Percentiles rank a stretch among this genome's conserved stretches.
Conservation (phyloP, 2,113 vertebrate genomes). For the human (Homo sapiens) region DNA sequence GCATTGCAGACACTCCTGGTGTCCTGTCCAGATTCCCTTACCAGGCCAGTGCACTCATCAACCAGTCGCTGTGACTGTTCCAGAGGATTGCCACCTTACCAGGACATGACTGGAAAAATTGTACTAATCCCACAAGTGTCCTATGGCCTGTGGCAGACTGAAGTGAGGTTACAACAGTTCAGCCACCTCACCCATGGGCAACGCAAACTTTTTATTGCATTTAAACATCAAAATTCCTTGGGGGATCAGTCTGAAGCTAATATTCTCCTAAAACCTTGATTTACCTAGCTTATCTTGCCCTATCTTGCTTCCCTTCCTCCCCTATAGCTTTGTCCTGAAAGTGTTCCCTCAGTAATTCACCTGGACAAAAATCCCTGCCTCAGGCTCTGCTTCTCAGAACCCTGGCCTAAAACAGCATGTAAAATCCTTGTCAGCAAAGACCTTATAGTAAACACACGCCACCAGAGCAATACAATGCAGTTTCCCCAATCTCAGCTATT, state of each 20-base stretch:
- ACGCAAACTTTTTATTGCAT: background rate
- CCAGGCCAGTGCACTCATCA: too few species aligned
- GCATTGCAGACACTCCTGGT: background rate
- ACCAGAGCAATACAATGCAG: too few species aligned
- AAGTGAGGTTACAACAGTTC: background rate
- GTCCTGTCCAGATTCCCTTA: too few species aligned
- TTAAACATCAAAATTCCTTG: background rate
- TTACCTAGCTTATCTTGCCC: background rate
- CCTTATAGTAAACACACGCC: background rate
- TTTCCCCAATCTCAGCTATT: background rate
- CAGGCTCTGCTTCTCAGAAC: background rate
- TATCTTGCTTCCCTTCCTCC: background rate
- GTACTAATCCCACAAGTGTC: background rate
- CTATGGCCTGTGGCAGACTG: background rate
- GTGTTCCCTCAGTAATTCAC: background rate
- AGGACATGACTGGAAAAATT: background rate
- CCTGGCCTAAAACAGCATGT: background rate
- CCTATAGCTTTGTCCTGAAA: background rate
- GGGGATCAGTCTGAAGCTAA: background rate
- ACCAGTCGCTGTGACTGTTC: fast-evolving
- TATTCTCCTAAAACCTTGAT: background rate
- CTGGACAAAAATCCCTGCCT: background rate
- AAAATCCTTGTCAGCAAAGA: background rate
- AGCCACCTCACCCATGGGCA: background rate
- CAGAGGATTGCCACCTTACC: background rate